phyloP scores from a whole-genome alignment of 2,113 vertebrate species.

The Alethe castanea region DNA sequence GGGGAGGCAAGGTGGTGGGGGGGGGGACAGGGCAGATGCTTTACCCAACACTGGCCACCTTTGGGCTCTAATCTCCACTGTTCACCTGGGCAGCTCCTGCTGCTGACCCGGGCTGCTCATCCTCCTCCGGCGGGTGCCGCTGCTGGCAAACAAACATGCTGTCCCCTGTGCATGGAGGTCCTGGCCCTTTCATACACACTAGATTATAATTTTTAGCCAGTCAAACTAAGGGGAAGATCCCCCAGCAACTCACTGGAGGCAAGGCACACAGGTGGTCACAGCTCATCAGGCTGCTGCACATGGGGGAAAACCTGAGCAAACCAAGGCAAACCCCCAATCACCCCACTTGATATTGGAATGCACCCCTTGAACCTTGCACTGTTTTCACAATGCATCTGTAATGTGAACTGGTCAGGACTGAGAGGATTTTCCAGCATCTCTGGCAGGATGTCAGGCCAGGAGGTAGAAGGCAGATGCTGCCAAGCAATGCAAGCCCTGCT shows the following conservation, averaged over 20 bases:
- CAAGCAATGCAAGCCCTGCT: not conserved
- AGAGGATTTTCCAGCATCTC: not conserved
- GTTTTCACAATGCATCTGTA: not conserved
- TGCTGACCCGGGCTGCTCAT: not conserved
- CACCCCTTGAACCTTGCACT: not conserved
- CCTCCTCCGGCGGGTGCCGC: not conserved
- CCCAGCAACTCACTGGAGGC: accelerated
- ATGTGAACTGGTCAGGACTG: accelerated
- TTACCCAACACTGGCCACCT: not conserved
- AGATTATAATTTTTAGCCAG: not conserved
- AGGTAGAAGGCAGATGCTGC: not conserved
- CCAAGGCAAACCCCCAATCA: not conserved
- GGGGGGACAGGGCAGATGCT: not conserved
- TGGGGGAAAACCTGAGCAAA: accelerated
- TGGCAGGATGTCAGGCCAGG: not conserved
- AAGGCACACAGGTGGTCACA: not conserved
- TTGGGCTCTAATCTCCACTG: not conserved
- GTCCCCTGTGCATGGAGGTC: accelerated
- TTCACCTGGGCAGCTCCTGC: constrained; percentile 10
- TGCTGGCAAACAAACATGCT: not conserved
- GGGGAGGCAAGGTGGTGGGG: not conserved
- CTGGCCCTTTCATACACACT: accelerated
- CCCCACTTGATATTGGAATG: not conserved
- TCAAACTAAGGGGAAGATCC: not conserved
- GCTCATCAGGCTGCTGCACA: not conserved